Conservation (phyloP, 2,113 vertebrate species). For the Embiotoca jacksoni region DNA sequence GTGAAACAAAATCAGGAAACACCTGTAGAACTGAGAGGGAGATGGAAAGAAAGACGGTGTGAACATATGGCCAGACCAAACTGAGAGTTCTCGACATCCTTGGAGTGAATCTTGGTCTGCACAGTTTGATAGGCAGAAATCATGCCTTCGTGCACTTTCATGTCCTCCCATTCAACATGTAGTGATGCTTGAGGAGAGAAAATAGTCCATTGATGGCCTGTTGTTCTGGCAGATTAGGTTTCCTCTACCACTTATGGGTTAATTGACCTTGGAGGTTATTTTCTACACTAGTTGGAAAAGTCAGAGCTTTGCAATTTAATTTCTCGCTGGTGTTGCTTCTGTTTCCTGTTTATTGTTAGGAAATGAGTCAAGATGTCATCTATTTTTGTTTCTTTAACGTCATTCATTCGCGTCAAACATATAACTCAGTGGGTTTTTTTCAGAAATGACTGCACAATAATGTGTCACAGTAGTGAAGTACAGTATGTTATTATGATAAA, state of each 20-base stretch:
- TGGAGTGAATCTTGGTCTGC: neutral
- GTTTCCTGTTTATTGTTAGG: neutral
- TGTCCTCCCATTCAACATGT: conserved; percentile 10
- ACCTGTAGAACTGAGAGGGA: conserved; percentile 86
- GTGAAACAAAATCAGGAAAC: conserved; percentile 86
- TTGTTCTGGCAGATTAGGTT: neutral
- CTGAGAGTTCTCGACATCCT: neutral
- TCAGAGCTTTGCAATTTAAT: neutral
- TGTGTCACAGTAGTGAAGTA: neutral
- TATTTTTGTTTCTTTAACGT: neutral
- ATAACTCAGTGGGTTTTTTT: neutral
- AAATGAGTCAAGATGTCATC: neutral
- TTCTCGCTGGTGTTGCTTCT: neutral
- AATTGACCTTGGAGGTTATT: conserved; percentile 27
- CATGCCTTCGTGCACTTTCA: conserved; percentile 39
- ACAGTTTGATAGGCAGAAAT: conserved; percentile 23
- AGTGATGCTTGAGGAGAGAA: neutral
- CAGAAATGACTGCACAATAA: neutral
- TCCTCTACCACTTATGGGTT: neutral
- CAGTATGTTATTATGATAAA: too few relatives aligned
- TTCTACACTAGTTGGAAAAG: conserved; percentile 6
- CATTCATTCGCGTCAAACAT: too few relatives aligned
- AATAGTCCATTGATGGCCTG: conserved; percentile 7
- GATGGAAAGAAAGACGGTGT: conserved; percentile 2
- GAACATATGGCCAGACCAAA: neutral